A percentile compares a stretch with the other conserved stretches of the same genome.
These are phyloP conservation scores for Noctua janthina DNA, from an alignment of 2,888 invertebrate species.

Conservation along the genomic window DNA sequence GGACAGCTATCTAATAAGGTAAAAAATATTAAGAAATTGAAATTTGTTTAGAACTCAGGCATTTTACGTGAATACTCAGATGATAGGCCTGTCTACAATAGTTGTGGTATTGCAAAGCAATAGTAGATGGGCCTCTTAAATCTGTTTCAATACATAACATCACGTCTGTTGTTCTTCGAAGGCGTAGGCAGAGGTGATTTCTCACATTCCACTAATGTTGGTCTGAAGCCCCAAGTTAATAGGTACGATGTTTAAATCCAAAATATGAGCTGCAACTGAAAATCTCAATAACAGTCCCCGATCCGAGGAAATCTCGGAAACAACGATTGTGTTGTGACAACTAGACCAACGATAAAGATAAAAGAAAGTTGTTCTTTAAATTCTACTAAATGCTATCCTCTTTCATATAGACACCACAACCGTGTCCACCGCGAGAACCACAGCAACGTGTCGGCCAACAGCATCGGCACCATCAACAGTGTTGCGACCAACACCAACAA, in stretches of 20 bases:
- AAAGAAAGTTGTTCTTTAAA: neutral
- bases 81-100: neutral
- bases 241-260: neutral
- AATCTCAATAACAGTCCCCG: neutral
- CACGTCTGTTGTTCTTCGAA: neutral
- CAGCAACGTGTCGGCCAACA: conserved; percentile 89
- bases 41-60: neutral
- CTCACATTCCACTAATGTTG: neutral
- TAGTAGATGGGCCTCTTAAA: neutral
- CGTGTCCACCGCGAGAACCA: conserved; percentile 93
- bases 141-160: neutral
- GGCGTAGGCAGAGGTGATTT: neutral
- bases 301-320: neutral
- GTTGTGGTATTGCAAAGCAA: neutral
- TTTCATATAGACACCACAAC: conserved; percentile 91
- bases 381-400: neutral
- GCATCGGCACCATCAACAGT: conserved; percentile 88
- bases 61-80: neutral
- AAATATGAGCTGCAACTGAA: neutral
- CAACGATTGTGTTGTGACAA: neutral
- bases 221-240: neutral
- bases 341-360: neutral
- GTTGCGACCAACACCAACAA: conserved; percentile 86
- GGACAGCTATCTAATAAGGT: conserved; percentile 94
- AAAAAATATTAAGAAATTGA: neutral